phyloP scores from a whole-genome alignment of 2,888 invertebrate genomes.

The Coronaproctus castanopsis region DNA sequence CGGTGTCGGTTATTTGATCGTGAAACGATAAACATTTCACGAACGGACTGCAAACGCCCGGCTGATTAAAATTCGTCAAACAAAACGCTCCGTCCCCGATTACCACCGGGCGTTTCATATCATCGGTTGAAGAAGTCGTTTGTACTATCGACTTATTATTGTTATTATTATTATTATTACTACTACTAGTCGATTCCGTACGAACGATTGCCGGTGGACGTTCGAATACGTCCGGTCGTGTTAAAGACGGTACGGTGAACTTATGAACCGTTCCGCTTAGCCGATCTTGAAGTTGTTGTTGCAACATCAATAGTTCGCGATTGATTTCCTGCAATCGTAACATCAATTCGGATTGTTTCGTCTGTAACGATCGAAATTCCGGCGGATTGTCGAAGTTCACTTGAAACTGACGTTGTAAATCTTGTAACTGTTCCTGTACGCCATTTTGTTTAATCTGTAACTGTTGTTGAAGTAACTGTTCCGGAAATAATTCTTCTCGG shows the following conservation, averaged over 20 bases:
- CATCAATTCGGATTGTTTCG: constrained; percentile 16
- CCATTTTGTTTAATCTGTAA: constrained; percentile 23
- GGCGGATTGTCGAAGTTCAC: constrained; percentile 9
- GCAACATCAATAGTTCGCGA: constrained; percentile 18
- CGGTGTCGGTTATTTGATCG: constrained; percentile 25
- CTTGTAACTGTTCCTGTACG: constrained; percentile 25
- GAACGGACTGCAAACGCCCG: constrained; percentile 25
- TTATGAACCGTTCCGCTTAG: constrained; percentile 15
- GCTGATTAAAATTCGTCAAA: constrained; percentile 7
- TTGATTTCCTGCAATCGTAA: constrained; percentile 19
- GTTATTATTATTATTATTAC: neutral
- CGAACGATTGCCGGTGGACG: constrained; percentile 1
- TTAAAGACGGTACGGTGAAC: constrained; percentile 2
- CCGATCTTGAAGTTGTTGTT: constrained; percentile 19
- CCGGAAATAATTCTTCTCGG: constrained; percentile 21
- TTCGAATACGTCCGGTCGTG: neutral
- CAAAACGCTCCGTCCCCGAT: constrained; percentile 6
- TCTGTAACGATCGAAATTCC: constrained; percentile 15
- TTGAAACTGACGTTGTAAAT: constrained; percentile 17
- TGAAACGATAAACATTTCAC: constrained; percentile 25
- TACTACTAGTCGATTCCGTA: neutral
- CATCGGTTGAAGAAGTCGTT: constrained; percentile 2
- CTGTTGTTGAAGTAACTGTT: constrained; percentile 23
- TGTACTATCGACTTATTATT: too few species aligned
- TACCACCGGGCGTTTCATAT: constrained; percentile 4